A percentile compares a stretch with the other conserved stretches of the same genome.
phyloP scores from a whole-genome alignment of 1,140 invertebrate genomes.

The Zaprionus vittiger region DNA sequence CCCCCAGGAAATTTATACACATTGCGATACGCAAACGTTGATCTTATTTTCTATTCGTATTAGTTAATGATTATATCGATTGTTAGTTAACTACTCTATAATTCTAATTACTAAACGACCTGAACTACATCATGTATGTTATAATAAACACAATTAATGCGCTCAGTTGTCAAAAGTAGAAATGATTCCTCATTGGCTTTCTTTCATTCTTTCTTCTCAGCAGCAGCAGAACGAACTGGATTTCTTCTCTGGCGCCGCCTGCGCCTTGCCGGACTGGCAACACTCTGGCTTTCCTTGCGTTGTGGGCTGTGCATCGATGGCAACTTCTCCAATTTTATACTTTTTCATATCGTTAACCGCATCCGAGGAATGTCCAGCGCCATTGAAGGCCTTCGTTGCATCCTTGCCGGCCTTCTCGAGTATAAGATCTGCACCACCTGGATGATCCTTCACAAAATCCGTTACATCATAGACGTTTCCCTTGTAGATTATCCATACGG shows the following conservation, averaged over 20 bases:
- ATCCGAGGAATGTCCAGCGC: conserved; percentile 88
- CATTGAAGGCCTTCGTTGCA: conserved; percentile 87
- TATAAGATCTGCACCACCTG: conserved; percentile 87
- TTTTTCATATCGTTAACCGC: conserved; percentile 86
- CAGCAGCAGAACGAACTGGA: conserved; percentile 42
- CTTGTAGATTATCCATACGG: conserved; percentile 87
- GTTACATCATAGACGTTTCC: conserved; percentile 89
- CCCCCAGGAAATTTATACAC: conserved; percentile 53
- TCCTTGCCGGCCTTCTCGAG: conserved; percentile 88
- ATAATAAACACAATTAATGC: conserved; percentile 24
- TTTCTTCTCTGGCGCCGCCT: conserved; percentile 6
- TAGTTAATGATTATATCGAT: conserved; percentile 40
- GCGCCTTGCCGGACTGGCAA: neutral
- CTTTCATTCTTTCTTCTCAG: neutral
- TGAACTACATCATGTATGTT: conserved; percentile 36
- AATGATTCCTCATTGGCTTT: neutral
- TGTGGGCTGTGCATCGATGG: conserved; percentile 57
- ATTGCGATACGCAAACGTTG: conserved; percentile 65
- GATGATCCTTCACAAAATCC: conserved; percentile 87
- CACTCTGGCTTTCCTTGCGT: neutral
- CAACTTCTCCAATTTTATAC: conserved; percentile 87
- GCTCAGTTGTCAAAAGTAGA: conserved; percentile 18
- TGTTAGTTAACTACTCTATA: conserved; percentile 36
- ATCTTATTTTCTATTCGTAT: conserved; percentile 56
- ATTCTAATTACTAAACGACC: conserved; percentile 41